phyloP scores from a whole-genome alignment of 2,113 vertebrate species.

The Martes martes region DNA sequence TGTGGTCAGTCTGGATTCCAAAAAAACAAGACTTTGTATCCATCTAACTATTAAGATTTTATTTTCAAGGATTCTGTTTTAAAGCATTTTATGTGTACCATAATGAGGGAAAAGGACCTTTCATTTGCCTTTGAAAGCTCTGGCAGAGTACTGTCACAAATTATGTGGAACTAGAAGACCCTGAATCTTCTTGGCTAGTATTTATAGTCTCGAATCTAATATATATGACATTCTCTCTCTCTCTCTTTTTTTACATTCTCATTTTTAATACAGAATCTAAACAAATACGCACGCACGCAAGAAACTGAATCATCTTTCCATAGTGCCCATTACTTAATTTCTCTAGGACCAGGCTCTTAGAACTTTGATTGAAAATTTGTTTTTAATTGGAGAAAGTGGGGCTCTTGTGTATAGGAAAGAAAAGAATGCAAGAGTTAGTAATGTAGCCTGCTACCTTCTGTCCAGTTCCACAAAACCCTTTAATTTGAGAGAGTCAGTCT shows the following conservation, averaged over 20 bases:
- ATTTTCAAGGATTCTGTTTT: background rate
- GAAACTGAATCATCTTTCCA: conserved; percentile 19
- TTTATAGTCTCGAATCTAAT: background rate
- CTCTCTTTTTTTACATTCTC: background rate
- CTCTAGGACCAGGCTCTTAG: background rate
- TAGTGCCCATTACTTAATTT: background rate
- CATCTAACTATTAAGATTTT: conserved; percentile 9
- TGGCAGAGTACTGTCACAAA: background rate
- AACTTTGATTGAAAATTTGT: conserved; percentile 38
- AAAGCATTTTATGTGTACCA: background rate
- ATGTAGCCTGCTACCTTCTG: background rate
- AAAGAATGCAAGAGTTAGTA: background rate
- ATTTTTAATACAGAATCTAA: conserved; percentile 50
- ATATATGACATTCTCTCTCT: background rate
- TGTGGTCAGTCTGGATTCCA: background rate
- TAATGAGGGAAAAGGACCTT: background rate
- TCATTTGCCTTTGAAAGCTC: background rate
- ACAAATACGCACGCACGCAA: background rate
- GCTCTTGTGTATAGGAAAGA: background rate
- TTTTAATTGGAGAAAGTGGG: background rate
- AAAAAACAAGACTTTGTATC: conserved; percentile 21
- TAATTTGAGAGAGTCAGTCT: background rate
- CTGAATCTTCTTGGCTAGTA: background rate
- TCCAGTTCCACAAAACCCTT: background rate
- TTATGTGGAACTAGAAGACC: background rate